These are phyloP conservation scores for Merodon equestris DNA, from an alignment of 2,888 invertebrate species.

Conservation along the genomic window DNA sequence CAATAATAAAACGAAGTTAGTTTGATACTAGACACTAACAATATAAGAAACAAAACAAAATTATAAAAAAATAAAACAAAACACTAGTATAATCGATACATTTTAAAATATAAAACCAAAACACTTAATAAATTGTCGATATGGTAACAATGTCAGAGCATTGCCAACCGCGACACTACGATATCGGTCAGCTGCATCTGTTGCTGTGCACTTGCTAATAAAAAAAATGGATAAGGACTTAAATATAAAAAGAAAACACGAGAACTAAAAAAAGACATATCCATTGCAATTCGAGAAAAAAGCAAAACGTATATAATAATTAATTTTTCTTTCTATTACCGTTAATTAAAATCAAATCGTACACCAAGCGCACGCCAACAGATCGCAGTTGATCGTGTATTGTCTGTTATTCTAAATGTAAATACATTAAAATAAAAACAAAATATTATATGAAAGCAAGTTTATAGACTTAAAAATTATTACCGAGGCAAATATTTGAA, in stretches of 20 bases:
- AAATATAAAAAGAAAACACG: conserved; percentile 49
- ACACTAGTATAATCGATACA: conserved; percentile 43
- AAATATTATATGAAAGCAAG: conserved; percentile 50
- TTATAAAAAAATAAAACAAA: conserved; percentile 44
- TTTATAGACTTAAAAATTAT: conserved; percentile 66
- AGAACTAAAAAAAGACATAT: conserved; percentile 56
- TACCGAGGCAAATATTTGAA: conserved; percentile 33
- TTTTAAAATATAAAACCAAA: conserved; percentile 54
- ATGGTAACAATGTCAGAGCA: conserved; percentile 54
- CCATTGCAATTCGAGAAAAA: conserved; percentile 66
- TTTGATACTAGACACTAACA: conserved; percentile 65
- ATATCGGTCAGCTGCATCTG: conserved; percentile 51
- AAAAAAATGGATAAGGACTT: conserved; percentile 60
- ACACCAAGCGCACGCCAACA: conserved; percentile 49
- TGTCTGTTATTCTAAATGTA: conserved; percentile 75
- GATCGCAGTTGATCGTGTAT: conserved; percentile 70
- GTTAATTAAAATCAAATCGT: conserved; percentile 39
- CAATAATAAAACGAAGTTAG: conserved; percentile 59
- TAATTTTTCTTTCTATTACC: conserved; percentile 57
- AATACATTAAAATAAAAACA: conserved; percentile 58
- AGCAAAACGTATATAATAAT: conserved; percentile 37
- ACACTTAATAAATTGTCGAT: conserved; percentile 54
- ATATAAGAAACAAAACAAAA: conserved; percentile 36
- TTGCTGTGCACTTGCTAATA: conserved; percentile 42
- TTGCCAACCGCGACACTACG: conserved; percentile 63